Conservation (phyloP, 1,140 invertebrate genomes). For the Drosophila pseudoananassae region DNA sequence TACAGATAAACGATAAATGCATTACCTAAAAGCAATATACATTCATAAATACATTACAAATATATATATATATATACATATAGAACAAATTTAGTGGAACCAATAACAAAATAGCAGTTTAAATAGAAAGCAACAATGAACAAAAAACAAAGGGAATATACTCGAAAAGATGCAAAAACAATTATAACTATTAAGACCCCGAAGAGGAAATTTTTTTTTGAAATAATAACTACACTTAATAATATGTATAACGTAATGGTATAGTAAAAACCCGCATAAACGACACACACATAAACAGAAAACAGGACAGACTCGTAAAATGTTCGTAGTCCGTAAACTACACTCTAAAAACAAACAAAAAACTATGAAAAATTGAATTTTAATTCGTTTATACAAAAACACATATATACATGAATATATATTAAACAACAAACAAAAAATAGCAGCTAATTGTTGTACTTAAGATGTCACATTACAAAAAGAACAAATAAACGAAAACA, state of each 20-base stretch:
- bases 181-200: slow-evolving; percentile 49
- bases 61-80: slow-evolving; percentile 29
- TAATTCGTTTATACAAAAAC: slow-evolving; percentile 75
- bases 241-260: slow-evolving; percentile 33
- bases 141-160: slow-evolving; percentile 50
- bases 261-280: slow-evolving; percentile 47
- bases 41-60: slow-evolving; percentile 52
- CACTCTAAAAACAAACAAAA: slow-evolving; percentile 27
- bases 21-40: slow-evolving; percentile 68
- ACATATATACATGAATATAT: slow-evolving; percentile 44
- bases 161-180: slow-evolving; percentile 37
- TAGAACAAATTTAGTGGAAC: slow-evolving; percentile 62
- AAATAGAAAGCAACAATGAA: slow-evolving; percentile 36
- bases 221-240: slow-evolving; percentile 53
- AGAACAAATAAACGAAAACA: slow-evolving; percentile 75
- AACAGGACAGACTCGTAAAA: slow-evolving; percentile 9
- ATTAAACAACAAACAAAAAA: slow-evolving; percentile 20
- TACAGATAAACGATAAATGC: slow-evolving; percentile 39
- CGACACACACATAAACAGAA: slow-evolving; percentile 52
- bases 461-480: slow-evolving; percentile 70
- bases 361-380: slow-evolving; percentile 64
- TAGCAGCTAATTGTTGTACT: slow-evolving; percentile 77
- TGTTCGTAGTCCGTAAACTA: slow-evolving; percentile 9
- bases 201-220: slow-evolving; percentile 62
- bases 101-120: slow-evolving; percentile 39